Conservation (phyloP, 2,888 invertebrate genomes). For the Eristalinus sepulchralis region DNA sequence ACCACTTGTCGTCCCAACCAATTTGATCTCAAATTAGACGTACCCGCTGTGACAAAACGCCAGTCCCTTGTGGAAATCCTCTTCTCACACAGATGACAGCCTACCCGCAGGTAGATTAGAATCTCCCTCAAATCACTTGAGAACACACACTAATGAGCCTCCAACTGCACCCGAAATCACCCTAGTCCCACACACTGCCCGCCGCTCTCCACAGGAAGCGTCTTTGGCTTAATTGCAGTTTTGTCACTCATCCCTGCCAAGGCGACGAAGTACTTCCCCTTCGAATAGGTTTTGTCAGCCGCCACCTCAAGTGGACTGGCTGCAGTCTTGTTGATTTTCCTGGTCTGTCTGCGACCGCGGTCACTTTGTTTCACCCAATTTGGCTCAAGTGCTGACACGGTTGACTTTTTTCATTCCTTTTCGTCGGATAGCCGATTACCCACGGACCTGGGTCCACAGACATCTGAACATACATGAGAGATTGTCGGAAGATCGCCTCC, state of each 20-base stretch:
- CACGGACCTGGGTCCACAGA: background rate
- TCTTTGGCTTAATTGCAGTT: constrained; percentile 63
- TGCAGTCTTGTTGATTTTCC: constrained; percentile 7
- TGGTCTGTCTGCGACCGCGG: constrained; percentile 40
- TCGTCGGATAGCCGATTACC: constrained; percentile 37
- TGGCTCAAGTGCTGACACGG: constrained; percentile 68
- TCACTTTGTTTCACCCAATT: constrained; percentile 68
- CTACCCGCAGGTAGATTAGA: background rate
- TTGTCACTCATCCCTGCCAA: constrained; percentile 49
- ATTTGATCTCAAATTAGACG: background rate
- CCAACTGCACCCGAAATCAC: background rate
- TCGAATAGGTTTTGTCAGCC: constrained; percentile 5
- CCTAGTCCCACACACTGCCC: constrained; percentile 9
- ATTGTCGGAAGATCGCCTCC: constrained; percentile 22
- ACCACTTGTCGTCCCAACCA: background rate
- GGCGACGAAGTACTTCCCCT: constrained; percentile 21
- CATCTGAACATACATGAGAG: constrained; percentile 22
- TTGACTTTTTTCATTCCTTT: constrained; percentile 51
- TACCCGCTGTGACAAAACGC: background rate
- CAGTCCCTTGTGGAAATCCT: background rate
- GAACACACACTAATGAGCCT: background rate
- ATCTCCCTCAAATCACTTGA: background rate
- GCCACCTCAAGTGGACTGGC: constrained; percentile 47
- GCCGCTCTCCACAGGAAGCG: constrained; percentile 11
- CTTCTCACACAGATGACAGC: background rate